Evolutionary conservation across 2,797 vertebrate species (phyloP).

Genomic region (Fistularia commersonii): DNA sequence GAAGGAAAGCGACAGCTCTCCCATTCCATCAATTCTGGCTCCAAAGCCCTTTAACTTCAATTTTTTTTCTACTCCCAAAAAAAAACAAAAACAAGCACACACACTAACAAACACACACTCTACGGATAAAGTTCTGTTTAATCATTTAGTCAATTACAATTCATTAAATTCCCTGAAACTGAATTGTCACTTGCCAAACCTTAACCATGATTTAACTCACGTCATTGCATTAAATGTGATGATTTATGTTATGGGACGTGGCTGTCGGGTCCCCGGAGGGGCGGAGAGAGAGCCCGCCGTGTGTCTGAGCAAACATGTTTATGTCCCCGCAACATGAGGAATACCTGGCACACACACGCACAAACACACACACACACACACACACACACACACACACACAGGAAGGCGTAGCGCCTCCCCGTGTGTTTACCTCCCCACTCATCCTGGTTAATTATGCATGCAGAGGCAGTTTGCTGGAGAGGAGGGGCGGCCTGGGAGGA

Average conservation of each 20-base stretch:
- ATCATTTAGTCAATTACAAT: no score
- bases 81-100: neutral
- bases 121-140: no score
- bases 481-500: slow-evolving; percentile 55
- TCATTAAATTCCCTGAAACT: neutral
- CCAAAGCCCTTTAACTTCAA: slow-evolving; percentile 48
- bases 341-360: no score
- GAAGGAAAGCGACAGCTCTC: slow-evolving; percentile 33
- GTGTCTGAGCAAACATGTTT: no score
- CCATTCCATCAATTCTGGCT: slow-evolving; percentile 45
- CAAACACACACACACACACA: no score
- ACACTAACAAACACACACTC: slow-evolving; percentile 4
- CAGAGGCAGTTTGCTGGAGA: slow-evolving; percentile 60
- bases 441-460: slow-evolving; percentile 72
- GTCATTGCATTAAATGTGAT: slow-evolving; percentile 1
- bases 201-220: neutral
- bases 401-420: slow-evolving; percentile 27
- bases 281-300: neutral
- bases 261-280: no score
- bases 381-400: no score
- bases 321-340: no score
- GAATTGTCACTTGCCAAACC: neutral
- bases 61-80: slow-evolving; percentile 24
- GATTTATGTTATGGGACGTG: neutral
- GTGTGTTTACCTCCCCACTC: slow-evolving; percentile 68